Percentiles rank a stretch among this genome's conserved stretches.
Evolutionary conservation across 2,888 invertebrate species (phyloP).

Genomic region (Belgica antarctica): DNA sequence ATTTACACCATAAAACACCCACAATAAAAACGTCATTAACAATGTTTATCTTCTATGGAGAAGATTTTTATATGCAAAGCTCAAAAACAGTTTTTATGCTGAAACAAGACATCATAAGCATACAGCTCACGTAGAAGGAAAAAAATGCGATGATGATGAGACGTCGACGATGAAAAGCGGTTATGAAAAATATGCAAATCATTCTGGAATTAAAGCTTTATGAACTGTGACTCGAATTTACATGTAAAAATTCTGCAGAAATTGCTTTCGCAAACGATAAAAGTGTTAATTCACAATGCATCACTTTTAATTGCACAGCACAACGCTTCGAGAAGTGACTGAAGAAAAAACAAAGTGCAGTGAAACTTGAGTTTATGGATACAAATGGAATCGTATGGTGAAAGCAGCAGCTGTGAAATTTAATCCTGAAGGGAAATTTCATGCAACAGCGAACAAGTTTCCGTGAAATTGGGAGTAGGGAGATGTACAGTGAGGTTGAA

Average conservation of each 20-base stretch:
- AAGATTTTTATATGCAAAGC: not conserved
- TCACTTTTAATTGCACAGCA: slow-evolving; percentile 11
- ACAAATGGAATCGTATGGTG: slow-evolving; percentile 17
- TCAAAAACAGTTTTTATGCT: not conserved
- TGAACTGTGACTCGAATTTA: slow-evolving; percentile 5
- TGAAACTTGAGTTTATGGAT: no score
- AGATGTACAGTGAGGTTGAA: no score
- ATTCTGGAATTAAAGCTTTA: slow-evolving; percentile 37
- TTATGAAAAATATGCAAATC: slow-evolving; percentile 42
- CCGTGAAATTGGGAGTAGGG: no score
- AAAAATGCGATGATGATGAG: slow-evolving; percentile 40
- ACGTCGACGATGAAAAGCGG: slow-evolving; percentile 39
- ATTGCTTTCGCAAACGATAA: not conserved
- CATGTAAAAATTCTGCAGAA: not conserved
- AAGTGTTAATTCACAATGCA: slow-evolving; percentile 12
- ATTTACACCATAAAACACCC: not conserved
- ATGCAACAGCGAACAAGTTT: slow-evolving; percentile 28
- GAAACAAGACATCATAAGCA: slow-evolving; percentile 31
- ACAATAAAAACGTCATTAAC: slow-evolving; percentile 16
- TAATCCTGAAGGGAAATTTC: slow-evolving; percentile 41
- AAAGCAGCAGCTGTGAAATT: slow-evolving; percentile 32
- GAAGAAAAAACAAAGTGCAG: not conserved
- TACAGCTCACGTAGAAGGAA: slow-evolving; percentile 31
- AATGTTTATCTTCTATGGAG: slow-evolving; percentile 7
- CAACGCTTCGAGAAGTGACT: not conserved